Base-by-base conservation (phyloP, 2,113 vertebrate genomes). In the Brachyistius frenatus region DNA sequence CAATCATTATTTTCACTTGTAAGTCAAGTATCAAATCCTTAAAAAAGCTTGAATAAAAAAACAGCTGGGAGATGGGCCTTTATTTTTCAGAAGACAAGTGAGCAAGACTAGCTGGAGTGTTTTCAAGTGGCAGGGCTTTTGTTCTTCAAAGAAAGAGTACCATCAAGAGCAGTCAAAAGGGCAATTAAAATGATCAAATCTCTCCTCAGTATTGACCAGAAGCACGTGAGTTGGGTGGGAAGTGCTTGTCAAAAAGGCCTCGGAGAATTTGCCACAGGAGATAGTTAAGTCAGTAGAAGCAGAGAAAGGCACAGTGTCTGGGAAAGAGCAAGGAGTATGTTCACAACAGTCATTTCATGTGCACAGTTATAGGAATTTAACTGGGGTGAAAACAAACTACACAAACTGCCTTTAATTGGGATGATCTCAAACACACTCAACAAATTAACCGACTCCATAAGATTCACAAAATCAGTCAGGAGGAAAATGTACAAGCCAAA, bases 151-250 rank as follows among this genome's bases (percentile, higher is more conserved):
- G 57, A 61, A 63, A 55, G 44, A 84, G 55, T 7, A 14, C 52
- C 71, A 89, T 77, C 54, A 63, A 72, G 56, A 79, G 56, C 63
- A 67, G 78, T 78, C 65, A 35, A 63, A 79, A 55, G 70, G 68
- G 39, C 64, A 83, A 86, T 89, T 80, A 76, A 71, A 86, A 71
- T 47, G 70, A 85, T 86, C 80, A 78, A 37, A 83, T 72, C 64
- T 65, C 57, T 80, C 15, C 55, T 79, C 70, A 23, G 62, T 79
- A 61, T 83, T 88, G 86, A 77, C 67, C 72, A 68, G 53, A 49
- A 44, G 44, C 5, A 52, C 11, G 11, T 37, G 66, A 76, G 71
- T 13, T 41, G 64, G 30, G 62, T 61, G 53, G 56, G 15, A 68
- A 79, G 72, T 1, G 57, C 39, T 79, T 8, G 71, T 84, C 80